These are phyloP conservation scores for Limnodromus scolopaceus DNA, from an alignment of 2,797 vertebrate species.

Conservation along the genomic window DNA sequence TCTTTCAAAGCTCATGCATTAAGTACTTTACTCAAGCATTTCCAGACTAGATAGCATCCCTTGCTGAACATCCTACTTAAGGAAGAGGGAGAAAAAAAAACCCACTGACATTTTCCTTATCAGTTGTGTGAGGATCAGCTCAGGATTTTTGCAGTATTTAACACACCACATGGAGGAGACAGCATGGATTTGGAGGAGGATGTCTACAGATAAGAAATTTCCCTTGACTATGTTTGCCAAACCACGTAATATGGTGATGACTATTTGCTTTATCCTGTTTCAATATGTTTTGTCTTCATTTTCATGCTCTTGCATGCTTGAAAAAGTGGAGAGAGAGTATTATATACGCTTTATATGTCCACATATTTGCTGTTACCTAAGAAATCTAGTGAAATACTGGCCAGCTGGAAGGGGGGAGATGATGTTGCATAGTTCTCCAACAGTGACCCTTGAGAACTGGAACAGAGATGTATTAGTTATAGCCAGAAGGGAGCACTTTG, in stretches of 20 bases:
- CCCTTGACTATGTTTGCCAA: conserved; percentile 34
- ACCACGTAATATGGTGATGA: neutral
- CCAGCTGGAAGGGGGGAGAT: neutral
- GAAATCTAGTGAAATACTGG: neutral
- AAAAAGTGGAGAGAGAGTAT: neutral
- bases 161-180: conserved; percentile 6
- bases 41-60: conserved; percentile 31
- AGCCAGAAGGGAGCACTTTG: conserved; percentile 55
- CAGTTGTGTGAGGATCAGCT: conserved; percentile 20
- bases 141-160: conserved; percentile 32
- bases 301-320: neutral
- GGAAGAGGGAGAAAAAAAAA: neutral
- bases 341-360: neutral
- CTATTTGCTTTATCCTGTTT: conserved; percentile 42
- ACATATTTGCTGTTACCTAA: neutral
- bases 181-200: conserved; percentile 55
- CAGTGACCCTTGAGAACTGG: conserved; percentile 11
- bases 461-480: conserved; percentile 38
- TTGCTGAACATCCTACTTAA: conserved; percentile 18
- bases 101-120: conserved; percentile 49
- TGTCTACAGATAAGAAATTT: conserved; percentile 57
- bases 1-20: neutral
- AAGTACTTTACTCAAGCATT: conserved; percentile 15
- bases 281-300: neutral
- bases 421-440: neutral